Conservation (phyloP, 2,113 vertebrate species). For the Tenebrosternarchus preto region DNA sequence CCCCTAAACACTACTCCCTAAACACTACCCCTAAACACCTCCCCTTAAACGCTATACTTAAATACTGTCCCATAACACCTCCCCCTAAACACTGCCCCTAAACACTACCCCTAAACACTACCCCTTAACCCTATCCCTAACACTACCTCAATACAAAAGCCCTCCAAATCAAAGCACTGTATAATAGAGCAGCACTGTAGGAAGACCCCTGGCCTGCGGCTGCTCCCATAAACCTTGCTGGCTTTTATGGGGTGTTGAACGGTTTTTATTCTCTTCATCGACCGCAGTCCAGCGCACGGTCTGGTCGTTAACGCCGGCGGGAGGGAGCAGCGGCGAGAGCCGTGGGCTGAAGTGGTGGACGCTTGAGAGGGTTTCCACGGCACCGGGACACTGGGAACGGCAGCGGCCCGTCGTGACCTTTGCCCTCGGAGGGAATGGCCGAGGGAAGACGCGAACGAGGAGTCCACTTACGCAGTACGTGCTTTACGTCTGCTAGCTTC, state of each 20-base stretch:
- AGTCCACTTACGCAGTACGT: slow-evolving; percentile 28
- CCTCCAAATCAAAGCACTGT: slow-evolving; percentile 3
- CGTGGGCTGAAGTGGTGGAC: slow-evolving; percentile 9
- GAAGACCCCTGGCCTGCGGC: neutral
- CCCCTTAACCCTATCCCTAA: too few species aligned
- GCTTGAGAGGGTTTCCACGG: neutral
- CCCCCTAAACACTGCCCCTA: too few species aligned
- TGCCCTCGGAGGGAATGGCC: slow-evolving; percentile 1
- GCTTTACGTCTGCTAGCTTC: slow-evolving; percentile 21
- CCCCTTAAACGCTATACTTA: too few species aligned
- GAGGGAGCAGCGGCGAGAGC: neutral
- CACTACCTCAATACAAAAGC: too few species aligned
- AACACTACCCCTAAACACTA: too few species aligned
- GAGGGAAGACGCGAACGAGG: neutral
- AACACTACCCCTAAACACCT: too few species aligned
- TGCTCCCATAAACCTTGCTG: slow-evolving; percentile 16
- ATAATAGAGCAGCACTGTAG: neutral
- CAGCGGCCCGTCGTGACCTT: slow-evolving; percentile 19
- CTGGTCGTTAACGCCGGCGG: slow-evolving; percentile 22
- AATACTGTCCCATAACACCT: too few species aligned
- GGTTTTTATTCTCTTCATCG: slow-evolving; percentile 1
- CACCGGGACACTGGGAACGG: too few species aligned
- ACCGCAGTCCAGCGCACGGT: slow-evolving; percentile 13
- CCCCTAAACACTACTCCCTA: too few species aligned
- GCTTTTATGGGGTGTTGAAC: slow-evolving; percentile 17